Evolutionary conservation across 2,888 invertebrate genomes (phyloP), one percentile per base, ranked within the genome.

Genomic region (Autographa pulchrina): DNA sequence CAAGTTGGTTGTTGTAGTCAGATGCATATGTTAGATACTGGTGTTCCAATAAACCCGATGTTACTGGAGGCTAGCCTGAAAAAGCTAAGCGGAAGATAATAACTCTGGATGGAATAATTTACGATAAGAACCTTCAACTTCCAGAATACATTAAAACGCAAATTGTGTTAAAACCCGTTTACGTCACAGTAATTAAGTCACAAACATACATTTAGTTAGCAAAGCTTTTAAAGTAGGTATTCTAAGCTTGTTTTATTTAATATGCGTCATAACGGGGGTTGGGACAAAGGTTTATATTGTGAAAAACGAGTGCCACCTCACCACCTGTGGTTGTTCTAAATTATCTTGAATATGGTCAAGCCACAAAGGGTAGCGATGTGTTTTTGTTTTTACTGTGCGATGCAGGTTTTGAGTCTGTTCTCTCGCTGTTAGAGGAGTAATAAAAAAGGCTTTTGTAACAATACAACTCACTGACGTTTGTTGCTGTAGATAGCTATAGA

Each of bases 231-330:
- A 48, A 48, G 48, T 48, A n/a, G 6, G 48, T n/a, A 48, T 48
- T 48, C n/a, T 48, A 48, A 48, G 48, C 48, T 48, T n/a, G 48
- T 48, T 54, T 32, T 16, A 38, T 25, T 59, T 25, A 16, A 8
- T 71, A 20, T 32, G n/a, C 18, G 6, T 32, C 6, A 68, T 16
- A 65, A 62, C 20, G 43, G 62, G 16, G n/a, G 62, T 18, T 74
- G 16, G 31, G 62, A 59, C 52, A n/a, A 5, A 60, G 54, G 48
- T 63, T 48, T 48, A 61, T 43, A 66, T 56, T 58, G 64, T 14
- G 16, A 25, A 14, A n/a, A 68, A 65, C 65, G 65, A 63, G 52
- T 62, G n/a, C 52, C 54, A 65, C n/a, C 54, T 56, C 59, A 14
- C 52, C 54, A 65, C n/a, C 54, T 56, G 63, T 56, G 13, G n/a